Evolutionary conservation across 2,888 invertebrate species (phyloP).

Genomic region (Phortica magna): DNA sequence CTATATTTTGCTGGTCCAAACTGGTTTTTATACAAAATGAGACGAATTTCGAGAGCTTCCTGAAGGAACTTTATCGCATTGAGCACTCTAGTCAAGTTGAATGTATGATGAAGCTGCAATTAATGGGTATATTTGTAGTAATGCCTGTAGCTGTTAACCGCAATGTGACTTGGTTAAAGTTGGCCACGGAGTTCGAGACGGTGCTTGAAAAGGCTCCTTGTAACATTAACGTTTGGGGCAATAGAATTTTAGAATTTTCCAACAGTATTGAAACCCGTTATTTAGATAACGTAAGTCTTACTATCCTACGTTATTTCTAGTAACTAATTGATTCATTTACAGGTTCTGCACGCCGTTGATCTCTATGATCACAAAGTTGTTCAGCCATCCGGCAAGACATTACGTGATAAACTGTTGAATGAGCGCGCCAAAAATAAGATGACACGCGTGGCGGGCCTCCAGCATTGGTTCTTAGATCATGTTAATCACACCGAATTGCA

Average conservation of each 20-base stretch:
- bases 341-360: constrained; percentile 5
- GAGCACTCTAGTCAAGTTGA: not conserved
- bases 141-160: not conserved
- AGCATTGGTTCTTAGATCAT: constrained; percentile 15
- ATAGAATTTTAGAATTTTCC: not conserved
- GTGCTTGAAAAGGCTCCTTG: not conserved
- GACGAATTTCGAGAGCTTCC: not conserved
- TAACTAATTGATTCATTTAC: not conserved
- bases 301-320: not conserved
- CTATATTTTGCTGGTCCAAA: not conserved
- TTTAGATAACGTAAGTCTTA: not conserved
- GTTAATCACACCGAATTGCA: not conserved
- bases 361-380: not conserved
- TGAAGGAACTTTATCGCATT: constrained; percentile 3
- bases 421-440: not conserved
- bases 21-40: not conserved
- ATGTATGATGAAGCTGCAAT: not conserved
- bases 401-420: not conserved
- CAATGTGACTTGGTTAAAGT: constrained; percentile 8
- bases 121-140: no score
- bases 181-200: not conserved
- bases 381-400: not conserved
- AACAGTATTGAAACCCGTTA: not conserved
- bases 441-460: not conserved
- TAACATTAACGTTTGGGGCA: not conserved